Percentiles rank a stretch among this genome's conserved stretches.
Conservation (phyloP, 2,113 vertebrate species). For the Lucifuga dentata region DNA sequence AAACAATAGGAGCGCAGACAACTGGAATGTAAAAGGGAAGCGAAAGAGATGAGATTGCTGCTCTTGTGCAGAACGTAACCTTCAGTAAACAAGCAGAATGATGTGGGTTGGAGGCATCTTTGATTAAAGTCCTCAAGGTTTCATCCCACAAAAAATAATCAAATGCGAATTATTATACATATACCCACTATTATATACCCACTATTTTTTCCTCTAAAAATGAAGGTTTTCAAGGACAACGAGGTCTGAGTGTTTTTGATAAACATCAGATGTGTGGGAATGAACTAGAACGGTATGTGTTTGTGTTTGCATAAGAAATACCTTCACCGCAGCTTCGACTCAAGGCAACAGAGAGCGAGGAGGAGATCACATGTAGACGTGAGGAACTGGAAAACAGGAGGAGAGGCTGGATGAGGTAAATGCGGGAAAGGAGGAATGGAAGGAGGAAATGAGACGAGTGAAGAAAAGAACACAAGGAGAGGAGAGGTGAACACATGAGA, state of each 20-base stretch:
- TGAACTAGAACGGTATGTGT: constrained; percentile 28
- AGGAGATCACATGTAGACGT: not conserved
- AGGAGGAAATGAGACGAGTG: not conserved
- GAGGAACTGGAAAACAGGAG: not conserved
- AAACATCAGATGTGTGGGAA: not conserved
- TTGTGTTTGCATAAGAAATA: constrained; percentile 58
- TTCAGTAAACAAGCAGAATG: not conserved
- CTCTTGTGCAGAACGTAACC: not conserved
- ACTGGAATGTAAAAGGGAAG: not conserved
- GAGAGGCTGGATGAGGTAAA: no score
- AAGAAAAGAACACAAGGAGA: not conserved
- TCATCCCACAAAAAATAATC: not conserved
- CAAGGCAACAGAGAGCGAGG: constrained; percentile 2
- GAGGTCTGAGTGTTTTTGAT: not conserved
- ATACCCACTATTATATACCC: no score
- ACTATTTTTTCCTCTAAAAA: no score
- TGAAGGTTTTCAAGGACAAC: not conserved
- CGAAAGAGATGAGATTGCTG: not conserved
- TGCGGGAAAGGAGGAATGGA: not conserved
- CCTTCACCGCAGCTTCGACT: constrained; percentile 27
- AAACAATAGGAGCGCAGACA: constrained; percentile 25
- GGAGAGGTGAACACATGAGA: no score
- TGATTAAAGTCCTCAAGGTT: not conserved
- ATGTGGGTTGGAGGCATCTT: not conserved
- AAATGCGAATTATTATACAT: not conserved